Base-by-base conservation (phyloP, 2,888 invertebrate species). In the Chrysotoxum bicinctum region DNA sequence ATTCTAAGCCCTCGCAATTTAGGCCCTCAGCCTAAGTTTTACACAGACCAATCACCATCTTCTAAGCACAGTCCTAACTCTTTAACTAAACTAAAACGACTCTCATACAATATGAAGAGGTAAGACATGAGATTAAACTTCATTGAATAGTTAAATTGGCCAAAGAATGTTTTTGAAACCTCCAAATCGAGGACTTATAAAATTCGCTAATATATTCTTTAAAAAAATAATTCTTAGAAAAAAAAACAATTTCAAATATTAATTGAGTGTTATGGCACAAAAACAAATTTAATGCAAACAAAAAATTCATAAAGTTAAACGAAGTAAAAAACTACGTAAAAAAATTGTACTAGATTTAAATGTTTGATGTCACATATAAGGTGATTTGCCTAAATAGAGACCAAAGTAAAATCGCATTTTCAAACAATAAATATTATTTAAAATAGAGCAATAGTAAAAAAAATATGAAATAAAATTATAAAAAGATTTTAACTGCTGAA, bases 301-400 rank as follows among this genome's bases (percentile, higher is more conserved):
- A 32, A 48, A 77, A 66, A 48, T 45, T 72, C 40, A n/a, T 45
- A 60, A 64, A 70, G 3, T 52, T 69, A 16, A 74, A 16, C 9
- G 9, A 50, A 16, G 21, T 35, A 48, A 48, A 45, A 12, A 70
- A 66, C 26, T 50, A 50, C 50, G n/a, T 50, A 48, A 60, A 74
- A 58, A 54, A 23, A n/a, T n/a, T 70, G 32, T 80, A 58, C 43
- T 84, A 84, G 80, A 84, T 84, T 76, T 75, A 80, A 80, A 80
- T 80, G 80, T 84, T 81, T 81, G 73, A 85, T 73, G 81, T 85
- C 85, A 85, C 81, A 73, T 80, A 40, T 56, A 69, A 85, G 81
- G 76, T 85, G 72, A 81, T 76, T 69, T 54, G 69, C 85, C 84
- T 85, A 73, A 30, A 76, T 85, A 81, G 81, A 77, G 85, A 85